These are phyloP conservation scores for Calephelis virginiensis DNA, from an alignment of 1,140 invertebrate species.

Conservation along the genomic window DNA sequence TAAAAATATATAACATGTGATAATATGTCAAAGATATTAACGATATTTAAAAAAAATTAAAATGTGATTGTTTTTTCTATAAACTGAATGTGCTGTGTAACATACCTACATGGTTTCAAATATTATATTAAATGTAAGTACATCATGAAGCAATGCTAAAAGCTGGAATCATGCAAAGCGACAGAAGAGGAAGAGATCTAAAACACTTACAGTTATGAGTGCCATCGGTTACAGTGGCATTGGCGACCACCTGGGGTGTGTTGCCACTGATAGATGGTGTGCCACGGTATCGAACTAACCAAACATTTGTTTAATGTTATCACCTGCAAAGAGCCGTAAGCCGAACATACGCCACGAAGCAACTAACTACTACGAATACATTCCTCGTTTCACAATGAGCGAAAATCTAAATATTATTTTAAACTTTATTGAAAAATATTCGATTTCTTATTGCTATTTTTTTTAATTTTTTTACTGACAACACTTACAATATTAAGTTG, in stretches of 20 bases:
- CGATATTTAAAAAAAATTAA: too few relatives aligned
- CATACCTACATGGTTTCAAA: background rate
- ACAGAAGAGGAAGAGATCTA: conserved; percentile 2
- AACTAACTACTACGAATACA: conserved; percentile 40
- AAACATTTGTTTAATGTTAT: conserved; percentile 78
- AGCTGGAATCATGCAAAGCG: conserved; percentile 18
- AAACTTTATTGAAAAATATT: background rate
- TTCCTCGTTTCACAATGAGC: conserved; percentile 24
- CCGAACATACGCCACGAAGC: conserved; percentile 65
- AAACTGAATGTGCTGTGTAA: too few relatives aligned
- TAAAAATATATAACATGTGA: too few relatives aligned
- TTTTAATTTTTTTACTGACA: too few relatives aligned
- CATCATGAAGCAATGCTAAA: conserved; percentile 1
- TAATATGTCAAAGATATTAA: too few relatives aligned
- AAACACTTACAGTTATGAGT: conserved; percentile 55
- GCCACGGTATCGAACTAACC: conserved; percentile 76
- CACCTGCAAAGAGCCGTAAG: conserved; percentile 75
- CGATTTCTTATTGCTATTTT: too few relatives aligned
- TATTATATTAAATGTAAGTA: background rate
- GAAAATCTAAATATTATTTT: conserved; percentile 23
- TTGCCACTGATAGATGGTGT: conserved; percentile 51
- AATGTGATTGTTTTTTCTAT: too few relatives aligned
- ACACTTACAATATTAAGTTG: too few relatives aligned
- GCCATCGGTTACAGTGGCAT: conserved; percentile 47
- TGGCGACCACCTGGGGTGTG: conserved; percentile 41